Conservation (phyloP, 2,113 vertebrate species). For the Urocynchramus pylzowi region DNA sequence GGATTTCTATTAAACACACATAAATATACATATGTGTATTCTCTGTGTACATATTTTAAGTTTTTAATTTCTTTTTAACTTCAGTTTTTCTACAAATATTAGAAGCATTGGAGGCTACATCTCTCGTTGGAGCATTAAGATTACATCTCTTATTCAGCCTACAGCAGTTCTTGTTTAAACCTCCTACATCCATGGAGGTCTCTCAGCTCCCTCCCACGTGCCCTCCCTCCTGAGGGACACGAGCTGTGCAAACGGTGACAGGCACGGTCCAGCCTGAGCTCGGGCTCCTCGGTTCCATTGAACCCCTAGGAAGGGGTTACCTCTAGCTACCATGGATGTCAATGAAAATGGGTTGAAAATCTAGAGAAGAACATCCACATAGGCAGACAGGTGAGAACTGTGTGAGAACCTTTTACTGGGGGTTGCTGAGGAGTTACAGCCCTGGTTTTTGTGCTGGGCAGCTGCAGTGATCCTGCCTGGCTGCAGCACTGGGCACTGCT, state of each 20-base stretch:
- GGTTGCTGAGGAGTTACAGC: neutral
- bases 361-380: neutral
- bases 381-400: neutral
- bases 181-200: neutral
- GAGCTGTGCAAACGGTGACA: neutral
- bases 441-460: neutral
- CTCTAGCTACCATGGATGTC: neutral
- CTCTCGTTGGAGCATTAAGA: neutral
- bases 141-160: neutral
- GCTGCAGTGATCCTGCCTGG: neutral
- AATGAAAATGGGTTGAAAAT: neutral
- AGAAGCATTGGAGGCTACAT: neutral
- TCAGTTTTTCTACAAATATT: neutral
- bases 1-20: neutral
- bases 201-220: neutral
- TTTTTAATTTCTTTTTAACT: neutral
- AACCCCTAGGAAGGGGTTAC: neutral
- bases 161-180: neutral
- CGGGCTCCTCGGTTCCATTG: neutral
- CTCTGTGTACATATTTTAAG: neutral
- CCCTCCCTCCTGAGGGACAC: neutral
- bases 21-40: neutral
- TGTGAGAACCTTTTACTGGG: neutral
- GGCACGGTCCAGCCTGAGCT: neutral
- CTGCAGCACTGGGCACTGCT: neutral